Evolutionary conservation across 2,888 invertebrate species (phyloP), one percentile per base, ranked within the genome.

Genomic region (Molorchus minor): DNA sequence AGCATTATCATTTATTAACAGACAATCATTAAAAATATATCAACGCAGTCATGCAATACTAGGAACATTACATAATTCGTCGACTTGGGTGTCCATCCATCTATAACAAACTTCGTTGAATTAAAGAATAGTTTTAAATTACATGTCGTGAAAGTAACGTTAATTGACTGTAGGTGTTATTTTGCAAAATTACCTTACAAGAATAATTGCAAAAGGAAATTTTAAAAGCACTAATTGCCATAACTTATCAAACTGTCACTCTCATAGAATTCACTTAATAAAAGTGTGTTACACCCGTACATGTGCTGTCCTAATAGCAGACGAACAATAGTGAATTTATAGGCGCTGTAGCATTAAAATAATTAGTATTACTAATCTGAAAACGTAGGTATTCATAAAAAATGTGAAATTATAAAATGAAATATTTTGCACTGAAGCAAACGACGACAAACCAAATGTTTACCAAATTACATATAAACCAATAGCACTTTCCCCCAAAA

Each of bases 141-240:
- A 29, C 44, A 21, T 20, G 2, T 20, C 33, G 38, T 7, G 49
- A 38, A 38, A 36, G 13, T 35, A 36, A 46, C n/a, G 49, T 13
- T 49, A 49, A 49, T 49, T 49, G 38, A 38, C 38, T 38, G 49
- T 49, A 59, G 62, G 62, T 62, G 62, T 21, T 62, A 51, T 59
- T 62, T 62, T 56, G 52, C 47, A 54, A 62, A 62, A 62, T 62
- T 54, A 46, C 58, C 47, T 58, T 58, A 52, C 56, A 56, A 40
- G 15, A 29, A 44, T 44, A 44, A 44, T 44, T 44, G 29, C 29
- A n/a, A 25, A 13, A 29, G 16, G 25, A 44, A 44, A 15, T 44
- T 44, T 29, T 25, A 20, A 21, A 15, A 15, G 2, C 16, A 44
- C 29, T 44, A 29, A 44, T 44, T 44, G 29, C 44, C 13, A 16